Base-by-base conservation (phyloP, 2,113 vertebrate species). In the Poecilia latipinna region DNA sequence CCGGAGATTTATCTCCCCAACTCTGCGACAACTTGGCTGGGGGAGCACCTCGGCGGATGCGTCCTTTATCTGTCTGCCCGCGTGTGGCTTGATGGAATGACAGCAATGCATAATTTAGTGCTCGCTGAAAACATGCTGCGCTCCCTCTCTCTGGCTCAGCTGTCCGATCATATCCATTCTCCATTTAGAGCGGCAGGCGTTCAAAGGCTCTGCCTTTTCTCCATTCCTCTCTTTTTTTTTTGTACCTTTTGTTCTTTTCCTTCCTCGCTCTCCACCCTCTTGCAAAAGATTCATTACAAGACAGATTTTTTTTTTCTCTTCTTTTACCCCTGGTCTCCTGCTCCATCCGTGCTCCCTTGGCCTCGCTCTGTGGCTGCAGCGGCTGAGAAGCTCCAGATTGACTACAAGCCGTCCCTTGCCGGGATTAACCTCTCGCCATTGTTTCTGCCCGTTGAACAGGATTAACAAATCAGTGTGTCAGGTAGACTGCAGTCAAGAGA, bases 381-480 rank as follows among this genome's bases (percentile, higher is more conserved):
- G 66, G 78, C 80, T 81, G 88, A 91, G 90, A 89, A 86, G 72
- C 86, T 88, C 82, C 82, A 89, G 90, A 93, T 91, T 92, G 86
- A 92, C 88, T 88, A 87, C 86, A 89, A 88, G 83, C 88, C 74
- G 63, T 85, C 88, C 85, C 82, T 77, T 75, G 72, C 88, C 81
- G 76, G 89, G 92, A 93, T 94, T 94, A 93, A 92, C 91, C 91
- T 87, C 88, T 91, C 82, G 65, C 91, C 90, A 92, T 94, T 93
- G 93, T 94, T 95, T 95, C 93, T 94, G 93, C 93, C 91, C 84
- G 79, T 94, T 94, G 91, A 93, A 93, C 94, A 94, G 91, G 91
- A 94, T 95, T 93, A 94, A 92, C 93, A 93, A 94, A 94, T 95
- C 91, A 94, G 91, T 93, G 91, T 94, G 94, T 95, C 94, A 94